phyloP scores from a whole-genome alignment of 2,888 invertebrate species.

The Hoplodrina ambigua region DNA sequence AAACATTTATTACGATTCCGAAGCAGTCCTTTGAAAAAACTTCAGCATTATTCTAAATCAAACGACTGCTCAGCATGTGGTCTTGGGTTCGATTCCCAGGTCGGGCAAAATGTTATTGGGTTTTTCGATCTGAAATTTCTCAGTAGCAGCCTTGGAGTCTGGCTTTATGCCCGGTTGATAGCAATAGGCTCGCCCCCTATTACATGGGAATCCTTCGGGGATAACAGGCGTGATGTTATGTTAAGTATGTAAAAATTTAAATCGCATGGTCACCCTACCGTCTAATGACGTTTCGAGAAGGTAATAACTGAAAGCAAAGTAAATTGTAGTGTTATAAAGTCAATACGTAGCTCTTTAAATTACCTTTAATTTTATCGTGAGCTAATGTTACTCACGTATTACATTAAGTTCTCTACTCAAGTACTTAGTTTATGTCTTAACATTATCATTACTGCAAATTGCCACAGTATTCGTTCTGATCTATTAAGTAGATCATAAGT shows the following conservation, averaged over 20 bases:
- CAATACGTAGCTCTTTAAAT: conserved; percentile 35
- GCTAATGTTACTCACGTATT: conserved; percentile 12
- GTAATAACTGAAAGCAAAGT: conserved; percentile 42
- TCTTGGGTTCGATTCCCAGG: no score
- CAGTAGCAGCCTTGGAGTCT: no score
- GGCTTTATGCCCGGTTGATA: no score
- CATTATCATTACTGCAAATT: conserved; percentile 31
- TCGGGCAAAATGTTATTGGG: no score
- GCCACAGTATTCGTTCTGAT: conserved; percentile 11
- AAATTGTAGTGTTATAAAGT: conserved; percentile 47
- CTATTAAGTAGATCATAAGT: not conserved
- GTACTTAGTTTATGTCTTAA: conserved; percentile 5
- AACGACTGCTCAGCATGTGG: no score
- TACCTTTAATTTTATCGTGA: conserved; percentile 27
- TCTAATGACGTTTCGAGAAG: conserved; percentile 36
- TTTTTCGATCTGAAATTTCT: no score
- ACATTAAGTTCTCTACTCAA: not conserved
- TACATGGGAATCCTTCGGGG: no score
- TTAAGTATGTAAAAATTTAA: not conserved
- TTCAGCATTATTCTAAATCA: no score
- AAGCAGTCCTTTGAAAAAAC: no score
- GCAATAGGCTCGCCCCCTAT: no score
- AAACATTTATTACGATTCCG: no score
- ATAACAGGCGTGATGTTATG: no score
- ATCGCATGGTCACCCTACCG: conserved; percentile 20